Evolutionary conservation across 2,113 vertebrate species (phyloP), one percentile per base, ranked within the genome.

Genomic region (Microcebus jonahi): DNA sequence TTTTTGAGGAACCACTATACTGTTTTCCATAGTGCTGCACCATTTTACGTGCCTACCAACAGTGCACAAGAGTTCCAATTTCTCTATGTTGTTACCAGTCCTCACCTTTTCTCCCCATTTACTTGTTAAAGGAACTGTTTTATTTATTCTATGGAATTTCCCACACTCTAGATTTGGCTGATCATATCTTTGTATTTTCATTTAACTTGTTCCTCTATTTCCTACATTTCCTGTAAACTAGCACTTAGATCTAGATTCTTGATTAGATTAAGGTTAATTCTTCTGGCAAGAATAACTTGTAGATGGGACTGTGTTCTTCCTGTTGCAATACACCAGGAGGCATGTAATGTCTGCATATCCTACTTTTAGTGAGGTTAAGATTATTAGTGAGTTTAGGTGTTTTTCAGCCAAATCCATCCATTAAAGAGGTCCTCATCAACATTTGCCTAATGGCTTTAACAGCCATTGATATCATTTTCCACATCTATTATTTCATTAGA

Each of bases 251-350:
- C 36, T 88, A 83, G 76, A 96, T 91, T 91, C 82, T 85, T 88
- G 90, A 95, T 96, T 88, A 96, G 93, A 96, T 95, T 95, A 82
- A 79, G 50, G 82, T 88, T 55, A 53, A 39, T 73, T 92, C 84
- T 94, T 82, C 86, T 84, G 76, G 55, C 90, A 95, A 91, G 87
- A 83, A 84, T 75, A 87, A 84, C 36, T 77, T 90, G 82, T 57
- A 73, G n/a, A 80, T 39, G 2, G 29, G 11, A 53, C 42, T 50
- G 21, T 81, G 55, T 81, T 68, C 57, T 80, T 91, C 68, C 48
- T 95, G 29, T 68, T 85, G 71, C 25, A 88, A 68, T 63, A 88
- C 21, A 53, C 39, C 23, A 84, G 57, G 18, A 94, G 6, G 77
- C 50, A 77, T 25, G 42, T 55, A 84, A 84, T 55, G 31, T 57